Conservation (phyloP, 2,113 vertebrate species). For the Syrmaticus mikado region DNA sequence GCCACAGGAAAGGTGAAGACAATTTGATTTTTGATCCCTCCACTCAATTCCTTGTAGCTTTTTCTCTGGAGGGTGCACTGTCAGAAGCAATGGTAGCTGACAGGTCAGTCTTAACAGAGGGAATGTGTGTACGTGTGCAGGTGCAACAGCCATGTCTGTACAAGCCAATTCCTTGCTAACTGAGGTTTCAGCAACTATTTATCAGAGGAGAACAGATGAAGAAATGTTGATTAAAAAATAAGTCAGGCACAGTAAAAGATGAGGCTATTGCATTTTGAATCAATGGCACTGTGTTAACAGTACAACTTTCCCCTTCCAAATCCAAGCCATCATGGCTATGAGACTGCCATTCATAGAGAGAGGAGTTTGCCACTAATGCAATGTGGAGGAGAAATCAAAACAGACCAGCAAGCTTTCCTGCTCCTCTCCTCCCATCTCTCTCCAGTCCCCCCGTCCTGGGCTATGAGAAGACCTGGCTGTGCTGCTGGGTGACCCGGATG, state of each 20-base stretch:
- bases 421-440: background rate
- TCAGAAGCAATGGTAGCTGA: background rate
- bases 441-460: background rate
- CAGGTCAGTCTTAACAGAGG: conserved; percentile 1
- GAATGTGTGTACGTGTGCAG: background rate
- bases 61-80: background rate
- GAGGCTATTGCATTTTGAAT: conserved; percentile 51
- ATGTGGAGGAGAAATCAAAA: background rate
- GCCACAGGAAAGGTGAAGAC: background rate
- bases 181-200: conserved; percentile 15
- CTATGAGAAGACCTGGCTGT: conserved; percentile 90
- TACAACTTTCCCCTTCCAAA: background rate
- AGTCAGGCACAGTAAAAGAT: conserved; percentile 52
- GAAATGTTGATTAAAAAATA: conserved; percentile 25
- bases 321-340: background rate
- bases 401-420: background rate
- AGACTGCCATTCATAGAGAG: background rate
- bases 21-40: background rate
- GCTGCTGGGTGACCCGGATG: conserved; percentile 97
- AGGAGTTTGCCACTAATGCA: background rate
- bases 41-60: background rate
- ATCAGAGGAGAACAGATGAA: background rate
- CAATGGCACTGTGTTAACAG: conserved; percentile 35
- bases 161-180: background rate
- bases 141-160: background rate